phyloP scores from a whole-genome alignment of 92 coral and sea anemone genomes.

The Nematostella vectensis region DNA sequence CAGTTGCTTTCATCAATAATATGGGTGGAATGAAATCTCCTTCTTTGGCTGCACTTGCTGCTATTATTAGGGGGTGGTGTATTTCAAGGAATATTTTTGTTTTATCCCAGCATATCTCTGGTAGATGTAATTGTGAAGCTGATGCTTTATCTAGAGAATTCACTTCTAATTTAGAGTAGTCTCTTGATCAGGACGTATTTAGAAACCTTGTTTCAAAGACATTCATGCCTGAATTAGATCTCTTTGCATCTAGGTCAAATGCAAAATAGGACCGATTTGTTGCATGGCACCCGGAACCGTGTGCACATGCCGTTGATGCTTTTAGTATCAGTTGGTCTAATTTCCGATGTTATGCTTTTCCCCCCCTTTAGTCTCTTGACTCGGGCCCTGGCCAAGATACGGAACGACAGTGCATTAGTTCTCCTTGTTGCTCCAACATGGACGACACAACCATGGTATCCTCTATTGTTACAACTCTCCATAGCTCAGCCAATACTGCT shows the following conservation, averaged over 20 bases:
- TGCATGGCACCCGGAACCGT: conserved; percentile 43
- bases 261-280: conserved; percentile 16
- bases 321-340: conserved; percentile 28
- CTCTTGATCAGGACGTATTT: not conserved
- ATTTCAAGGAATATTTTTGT: not conserved
- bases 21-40: conserved; percentile 2
- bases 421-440: conserved; percentile 26
- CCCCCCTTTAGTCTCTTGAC: conserved; percentile 38
- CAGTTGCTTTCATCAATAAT: not conserved
- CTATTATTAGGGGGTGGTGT: conserved; percentile 2
- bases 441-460: conserved; percentile 41
- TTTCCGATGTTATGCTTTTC: conserved; percentile 29
- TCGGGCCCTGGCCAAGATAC: conserved; percentile 22
- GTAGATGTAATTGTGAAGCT: not conserved
- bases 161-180: not conserved
- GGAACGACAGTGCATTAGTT: conserved; percentile 10
- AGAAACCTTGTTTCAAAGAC: not conserved
- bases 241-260: too few relatives aligned
- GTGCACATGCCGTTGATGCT: conserved; percentile 28
- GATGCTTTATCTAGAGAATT: conserved; percentile 2
- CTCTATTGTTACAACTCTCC: conserved; percentile 3
- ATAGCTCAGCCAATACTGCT: conserved; percentile 14
- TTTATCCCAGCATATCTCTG: conserved; percentile 1
- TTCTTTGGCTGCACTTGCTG: not conserved
- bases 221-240: not conserved